Base-by-base conservation (phyloP, 1,140 invertebrate genomes). In the Bombus balteatus region DNA sequence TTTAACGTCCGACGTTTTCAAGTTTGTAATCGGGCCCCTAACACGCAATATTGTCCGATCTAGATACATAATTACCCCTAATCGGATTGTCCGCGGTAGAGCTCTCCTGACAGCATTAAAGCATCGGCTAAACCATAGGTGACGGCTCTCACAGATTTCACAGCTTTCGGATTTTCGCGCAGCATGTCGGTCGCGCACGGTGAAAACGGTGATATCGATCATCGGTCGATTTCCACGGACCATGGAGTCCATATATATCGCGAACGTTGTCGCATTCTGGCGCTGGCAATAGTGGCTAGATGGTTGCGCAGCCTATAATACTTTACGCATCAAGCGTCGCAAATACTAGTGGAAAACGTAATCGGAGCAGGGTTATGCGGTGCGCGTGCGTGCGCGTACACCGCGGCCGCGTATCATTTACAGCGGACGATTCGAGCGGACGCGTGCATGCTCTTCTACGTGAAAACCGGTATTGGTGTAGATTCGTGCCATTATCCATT, bases 401-500 rank as follows among this genome's bases (percentile, higher is more conserved):
- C 47, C 47, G 15, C 47, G 47, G 47, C 47, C 47, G 47, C 47
- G 47, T 85, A 85, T 85, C 83, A 25, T 85, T 81, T 81, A 81
- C 73, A 32, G 70, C 72, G n/a, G n/a, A 47, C 37, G 71, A 39
- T 76, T 78, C 73, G 43, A 71, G 37, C 71, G 59, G n/a, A 28
- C 47, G 47, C 57, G 59, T 34, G 68, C 37, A n/a, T 25, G n/a
- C 62, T 62, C 32, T 70, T 22, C 84, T 81, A 88, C 88, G 75
- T 86, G 91, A 90, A 90, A 92, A 91, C 88, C 86, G 88, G 87
- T 90, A 92, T 91, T 89, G 88, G 82, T 89, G 85, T 91, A 91
- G 89, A 91, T 87, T 85, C 85, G 87, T 90, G 87, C 89, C 84
- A 93, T 93, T 93, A 92, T 91, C 86, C 83, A 91, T 91, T 92